Percentiles rank a stretch among this genome's conserved stretches.
phyloP scores from a whole-genome alignment of 2,797 vertebrate species.

The Spinibarbus caldwelli region DNA sequence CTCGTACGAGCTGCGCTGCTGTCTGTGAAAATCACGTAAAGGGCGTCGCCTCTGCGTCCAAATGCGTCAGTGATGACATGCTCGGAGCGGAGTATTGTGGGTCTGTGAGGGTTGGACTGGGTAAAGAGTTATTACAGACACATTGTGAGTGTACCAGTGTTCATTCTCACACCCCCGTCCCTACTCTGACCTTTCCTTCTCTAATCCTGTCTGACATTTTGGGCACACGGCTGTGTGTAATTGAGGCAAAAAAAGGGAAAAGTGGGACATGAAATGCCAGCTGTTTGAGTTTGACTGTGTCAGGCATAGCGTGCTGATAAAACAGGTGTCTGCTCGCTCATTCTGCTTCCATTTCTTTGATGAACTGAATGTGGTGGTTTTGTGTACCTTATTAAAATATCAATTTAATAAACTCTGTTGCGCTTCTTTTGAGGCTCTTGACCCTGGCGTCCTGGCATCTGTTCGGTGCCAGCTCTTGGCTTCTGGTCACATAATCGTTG shows the following conservation, averaged over 20 bases:
- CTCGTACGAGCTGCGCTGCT: conserved; percentile 1
- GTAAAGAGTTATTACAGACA: conserved; percentile 13
- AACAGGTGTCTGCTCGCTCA: conserved; percentile 38
- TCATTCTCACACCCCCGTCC: conserved; percentile 48
- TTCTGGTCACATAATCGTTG: conserved; percentile 42
- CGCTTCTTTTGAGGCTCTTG: conserved; percentile 7
- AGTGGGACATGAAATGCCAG: conserved; percentile 47
- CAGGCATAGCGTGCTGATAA: conserved; percentile 9
- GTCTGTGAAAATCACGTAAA: conserved; percentile 53
- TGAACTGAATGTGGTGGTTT: conserved; percentile 8
- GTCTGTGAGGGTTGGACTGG: conserved; percentile 27
- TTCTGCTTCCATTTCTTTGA: conserved; percentile 32
- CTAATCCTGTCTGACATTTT: conserved; percentile 62
- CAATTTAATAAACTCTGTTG: conserved; percentile 17
- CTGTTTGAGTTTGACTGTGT: conserved; percentile 42
- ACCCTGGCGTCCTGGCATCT: conserved; percentile 4
- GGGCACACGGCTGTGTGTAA: conserved; percentile 48
- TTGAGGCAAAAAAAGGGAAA: conserved; percentile 51
- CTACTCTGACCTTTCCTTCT: conserved; percentile 56
- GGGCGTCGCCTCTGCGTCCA: conserved; percentile 17
- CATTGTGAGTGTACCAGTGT: conserved; percentile 24
- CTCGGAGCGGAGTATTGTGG: neutral
- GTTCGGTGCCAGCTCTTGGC: conserved; percentile 39
- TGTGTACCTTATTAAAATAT: conserved; percentile 36
- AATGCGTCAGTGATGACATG: conserved; percentile 42